Base-by-base conservation (phyloP, 37 sponge, comb jelly and placozoan species). In the Agelas oroides region DNA sequence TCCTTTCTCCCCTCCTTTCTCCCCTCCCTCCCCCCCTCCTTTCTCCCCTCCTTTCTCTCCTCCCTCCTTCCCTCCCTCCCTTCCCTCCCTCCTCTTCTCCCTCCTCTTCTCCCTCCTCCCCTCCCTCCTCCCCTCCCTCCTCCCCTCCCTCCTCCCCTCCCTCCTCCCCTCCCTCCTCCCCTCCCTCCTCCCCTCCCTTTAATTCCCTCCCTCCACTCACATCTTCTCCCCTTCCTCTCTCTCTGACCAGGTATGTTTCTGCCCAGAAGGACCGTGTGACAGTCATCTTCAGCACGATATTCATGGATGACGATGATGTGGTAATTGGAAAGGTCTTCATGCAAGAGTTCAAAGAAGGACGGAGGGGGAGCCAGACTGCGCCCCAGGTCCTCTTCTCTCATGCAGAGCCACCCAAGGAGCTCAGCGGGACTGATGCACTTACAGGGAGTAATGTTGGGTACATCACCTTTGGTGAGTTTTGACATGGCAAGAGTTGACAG, bases 271-370 rank as follows among this genome's bases (percentile, higher is more conserved):
- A 98, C 70, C 88, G 99, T 23, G 97, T 98, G 30, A 96, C 97
- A 34, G 97, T 96, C 68, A 96, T 98, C 33, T 98, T 98, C 90
- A 94, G 94, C 56, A 98, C 99, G 0, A 67, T 96, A 27, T 98
- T 98, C 89, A 92, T 78, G 52, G 99, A 98, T 59, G 97, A 96
- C 56, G 97, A 98, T 81, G 99, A 98, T 62, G 77, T 98, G 65
- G 71, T 98, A 40, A 92, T 98, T 57, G 97, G 99, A 21, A 98
- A 98, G 81, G 97, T 98, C 31, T 94, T 95, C 81, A 93, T 98
- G 96, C 97, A 96, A 89, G 98, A 97, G 88, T 97, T 97, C 87
- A 93, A 94, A 82, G 98, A 97, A 54, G 97, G 92, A 0, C 53
- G 98, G 13, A 67, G 96, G 27, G 98, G 90, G 30, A 88, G 91